phyloP scores from a whole-genome alignment of 1,140 invertebrate species.

The Lysiphlebus fabarum region DNA sequence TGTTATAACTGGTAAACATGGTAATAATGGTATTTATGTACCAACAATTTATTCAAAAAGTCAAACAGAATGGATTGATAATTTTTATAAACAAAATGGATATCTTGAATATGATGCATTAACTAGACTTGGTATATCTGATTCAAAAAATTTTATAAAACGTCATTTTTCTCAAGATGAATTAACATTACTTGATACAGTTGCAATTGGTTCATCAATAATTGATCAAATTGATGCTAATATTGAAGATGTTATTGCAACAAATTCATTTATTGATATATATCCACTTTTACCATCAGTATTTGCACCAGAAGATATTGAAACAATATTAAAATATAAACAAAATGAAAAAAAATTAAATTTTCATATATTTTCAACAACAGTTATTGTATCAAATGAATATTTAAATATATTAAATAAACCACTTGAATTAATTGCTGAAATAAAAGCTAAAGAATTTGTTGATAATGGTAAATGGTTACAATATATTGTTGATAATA shows the following conservation, averaged over 20 bases:
- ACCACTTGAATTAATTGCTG: slow-evolving; percentile 66
- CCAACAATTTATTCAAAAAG: slow-evolving; percentile 84
- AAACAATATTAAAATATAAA: slow-evolving; percentile 66
- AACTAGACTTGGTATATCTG: slow-evolving; percentile 80
- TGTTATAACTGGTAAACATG: slow-evolving; percentile 71
- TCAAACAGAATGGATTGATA: slow-evolving; percentile 86
- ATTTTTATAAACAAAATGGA: slow-evolving; percentile 91
- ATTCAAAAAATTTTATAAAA: slow-evolving; percentile 78
- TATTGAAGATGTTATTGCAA: slow-evolving; percentile 78
- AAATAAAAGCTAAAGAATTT: slow-evolving; percentile 70
- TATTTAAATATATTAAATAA: slow-evolving; percentile 71
- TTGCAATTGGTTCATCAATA: slow-evolving; percentile 72
- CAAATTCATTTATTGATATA: slow-evolving; percentile 77
- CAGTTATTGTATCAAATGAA: slow-evolving; percentile 45
- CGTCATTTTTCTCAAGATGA: slow-evolving; percentile 73
- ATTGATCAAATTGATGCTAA: slow-evolving; percentile 77
- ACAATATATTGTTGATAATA: slow-evolving; percentile 46
- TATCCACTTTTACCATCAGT: slow-evolving; percentile 75
- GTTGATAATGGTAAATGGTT: slow-evolving; percentile 65
- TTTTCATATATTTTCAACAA: slow-evolving; percentile 41
- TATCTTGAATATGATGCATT: slow-evolving; percentile 92
- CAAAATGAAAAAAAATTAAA: slow-evolving; percentile 54
- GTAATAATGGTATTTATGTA: slow-evolving; percentile 75
- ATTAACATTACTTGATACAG: slow-evolving; percentile 70
- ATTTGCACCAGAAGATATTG: slow-evolving; percentile 72